These are phyloP conservation scores for Rhimphoctona megacephalus DNA, from an alignment of 2,888 invertebrate genomes.

Conservation along the genomic window DNA sequence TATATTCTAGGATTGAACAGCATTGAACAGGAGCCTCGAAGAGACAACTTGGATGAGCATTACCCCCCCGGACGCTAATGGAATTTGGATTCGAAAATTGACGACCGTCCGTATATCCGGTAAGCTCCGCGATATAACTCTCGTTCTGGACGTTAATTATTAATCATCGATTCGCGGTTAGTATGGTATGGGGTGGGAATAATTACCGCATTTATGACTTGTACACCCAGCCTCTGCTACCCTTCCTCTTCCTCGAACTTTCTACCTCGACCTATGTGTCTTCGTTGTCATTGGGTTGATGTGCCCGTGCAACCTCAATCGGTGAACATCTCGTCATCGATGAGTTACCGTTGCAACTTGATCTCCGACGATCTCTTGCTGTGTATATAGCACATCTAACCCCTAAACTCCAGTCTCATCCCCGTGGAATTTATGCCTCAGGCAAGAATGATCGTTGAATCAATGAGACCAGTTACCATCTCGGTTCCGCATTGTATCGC, in stretches of 20 bases:
- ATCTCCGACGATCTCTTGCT: conserved; percentile 28
- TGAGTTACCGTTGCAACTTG: conserved; percentile 49
- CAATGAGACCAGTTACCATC: conserved; percentile 9
- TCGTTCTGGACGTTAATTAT: conserved; percentile 34
- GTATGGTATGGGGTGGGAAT: conserved; percentile 1
- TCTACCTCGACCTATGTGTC: neutral
- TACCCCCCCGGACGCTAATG: conserved; percentile 17
- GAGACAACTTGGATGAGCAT: neutral
- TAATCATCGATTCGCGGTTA: conserved; percentile 43
- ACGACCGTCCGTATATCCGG: conserved; percentile 33
- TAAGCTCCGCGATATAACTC: neutral
- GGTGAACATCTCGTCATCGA: conserved; percentile 43
- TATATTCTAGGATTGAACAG: neutral
- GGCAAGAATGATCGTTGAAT: conserved; percentile 4
- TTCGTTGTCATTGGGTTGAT: conserved; percentile 11
- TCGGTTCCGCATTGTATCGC: neutral
- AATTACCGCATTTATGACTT: conserved; percentile 41
- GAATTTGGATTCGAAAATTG: conserved; percentile 50
- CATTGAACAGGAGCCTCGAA: conserved; percentile 1
- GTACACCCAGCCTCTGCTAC: neutral
- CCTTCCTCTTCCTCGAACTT: neutral
- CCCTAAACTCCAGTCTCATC: neutral
- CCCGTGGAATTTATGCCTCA: neutral
- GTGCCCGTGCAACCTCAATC: neutral
- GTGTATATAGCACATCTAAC: neutral